These are phyloP conservation scores for Lacanobia oleracea DNA, from an alignment of 2,888 invertebrate genomes.

Conservation along the genomic window DNA sequence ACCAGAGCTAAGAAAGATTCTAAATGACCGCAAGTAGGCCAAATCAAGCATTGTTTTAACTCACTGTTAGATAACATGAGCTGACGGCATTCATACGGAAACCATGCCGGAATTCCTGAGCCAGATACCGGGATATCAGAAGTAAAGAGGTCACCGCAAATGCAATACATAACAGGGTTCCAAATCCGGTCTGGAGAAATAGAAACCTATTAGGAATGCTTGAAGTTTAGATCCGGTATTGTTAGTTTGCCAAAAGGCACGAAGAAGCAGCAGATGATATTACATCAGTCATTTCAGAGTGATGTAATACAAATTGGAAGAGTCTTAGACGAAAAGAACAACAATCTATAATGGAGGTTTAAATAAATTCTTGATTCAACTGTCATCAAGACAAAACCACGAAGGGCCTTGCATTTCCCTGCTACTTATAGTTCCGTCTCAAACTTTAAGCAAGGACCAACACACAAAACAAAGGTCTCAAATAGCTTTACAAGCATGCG, in stretches of 20 bases:
- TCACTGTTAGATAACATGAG: constrained; percentile 30
- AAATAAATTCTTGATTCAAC: not conserved
- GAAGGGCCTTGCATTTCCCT: too few species aligned
- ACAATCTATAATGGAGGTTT: not conserved
- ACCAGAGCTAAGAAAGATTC: not conserved
- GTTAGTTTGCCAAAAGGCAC: not conserved
- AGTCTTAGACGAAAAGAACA: not conserved
- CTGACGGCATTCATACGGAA: constrained; percentile 36
- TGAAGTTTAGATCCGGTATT: not conserved
- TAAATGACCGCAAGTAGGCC: not conserved
- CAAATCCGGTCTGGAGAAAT: constrained; percentile 6
- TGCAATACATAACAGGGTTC: constrained; percentile 6
- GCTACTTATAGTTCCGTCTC: not conserved
- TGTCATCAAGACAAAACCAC: not conserved
- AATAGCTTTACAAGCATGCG: constrained; percentile 6
- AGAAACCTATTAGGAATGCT: constrained; percentile 1
- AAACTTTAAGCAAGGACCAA: constrained; percentile 4
- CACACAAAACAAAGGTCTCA: not conserved
- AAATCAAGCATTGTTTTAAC: constrained; percentile 19
- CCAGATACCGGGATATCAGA: constrained; percentile 24
- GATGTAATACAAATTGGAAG: not conserved
- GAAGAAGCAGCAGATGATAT: not conserved
- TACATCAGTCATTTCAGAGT: too few species aligned
- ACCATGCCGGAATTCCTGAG: constrained; percentile 47
- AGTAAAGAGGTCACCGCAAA: constrained; percentile 43